phyloP scores from a whole-genome alignment of 2,113 vertebrate species.

The cattle (Bos taurus) region ARS-UCD2.0 NC_037342.1:33635501-33636000 shows the following conservation, averaged over 20 bases:
- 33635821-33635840: background rate
- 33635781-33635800: background rate
- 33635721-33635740: background rate
- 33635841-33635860: background rate
- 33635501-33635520: background rate
- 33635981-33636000: background rate
- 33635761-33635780: background rate
- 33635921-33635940: background rate
- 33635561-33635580: background rate
- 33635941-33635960: background rate
- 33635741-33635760: background rate
- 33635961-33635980: background rate
- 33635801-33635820: background rate
- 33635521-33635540: background rate
- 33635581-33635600: background rate
- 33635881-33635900: background rate
- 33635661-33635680: background rate
- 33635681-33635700: background rate
- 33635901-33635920: background rate
- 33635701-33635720: background rate
- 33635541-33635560: background rate
- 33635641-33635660: fast-evolving
- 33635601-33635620: background rate
- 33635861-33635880: fast-evolving
- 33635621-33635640: background rate